Evolutionary conservation across 2,888 invertebrate species (phyloP), one percentile per base, ranked within the genome.

Genomic region (Tanypteryx hageni): DNA sequence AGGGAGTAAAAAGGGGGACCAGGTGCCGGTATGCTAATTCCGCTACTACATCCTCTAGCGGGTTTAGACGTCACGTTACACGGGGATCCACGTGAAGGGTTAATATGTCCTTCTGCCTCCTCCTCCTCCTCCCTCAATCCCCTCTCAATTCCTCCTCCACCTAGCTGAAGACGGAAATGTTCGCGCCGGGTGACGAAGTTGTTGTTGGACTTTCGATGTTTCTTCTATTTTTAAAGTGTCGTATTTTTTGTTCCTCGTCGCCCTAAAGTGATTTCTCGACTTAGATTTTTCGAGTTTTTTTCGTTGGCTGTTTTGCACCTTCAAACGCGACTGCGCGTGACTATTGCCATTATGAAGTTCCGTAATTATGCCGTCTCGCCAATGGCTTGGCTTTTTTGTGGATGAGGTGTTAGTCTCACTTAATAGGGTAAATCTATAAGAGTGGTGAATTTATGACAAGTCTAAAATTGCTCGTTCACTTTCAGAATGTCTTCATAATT

Each of bases 11-110:
- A 56, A 83, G 83, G 57, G 18, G 85, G 85, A 58, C 85, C 85
- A 85, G 85, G 85, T 85, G 85, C 85, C 85, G 85, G 85, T 85
- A 85, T 85, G 85, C 85, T 85, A 85, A 85, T 85, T 85, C 85
- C 85, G 85, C 57, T 85, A 85, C 59, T 85, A 85, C 85, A 85
- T 85, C 85, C 85, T 58, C 85, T 22, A 58, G 85, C 58, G 85
- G 85, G 85, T 58, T 85, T 59, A 85, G 85, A n/a, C 85, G 85
- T 85, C 85, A 85, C 85, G 85, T 85, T 85, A 85, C 58, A 27
- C 58, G 58, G 58, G 27, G 85, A 83, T 56, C n/a, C 83, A 56
- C 44, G 44, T 76, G 76, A 76, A 76, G 76, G 76, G 76, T 76
- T 76, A 76, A 76, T 76, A 76, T 76, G 27, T 76, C 76, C 76